Evolutionary conservation across 2,797 vertebrate species (phyloP), one percentile per base, ranked within the genome.

Genomic region (Babyrousa celebensis): DNA sequence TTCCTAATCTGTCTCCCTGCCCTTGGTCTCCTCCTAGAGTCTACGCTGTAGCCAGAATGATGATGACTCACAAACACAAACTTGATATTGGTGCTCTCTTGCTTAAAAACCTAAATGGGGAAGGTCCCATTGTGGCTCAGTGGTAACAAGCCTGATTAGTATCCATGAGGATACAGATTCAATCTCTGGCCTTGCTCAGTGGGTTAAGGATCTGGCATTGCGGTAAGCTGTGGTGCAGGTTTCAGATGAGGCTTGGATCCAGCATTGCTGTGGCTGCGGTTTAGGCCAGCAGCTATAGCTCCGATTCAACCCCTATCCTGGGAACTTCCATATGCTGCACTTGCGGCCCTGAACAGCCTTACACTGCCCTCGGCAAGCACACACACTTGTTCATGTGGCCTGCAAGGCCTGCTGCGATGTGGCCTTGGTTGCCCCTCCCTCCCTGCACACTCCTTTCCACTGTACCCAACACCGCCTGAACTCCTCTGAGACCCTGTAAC

Each of bases 381-480:
- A 20, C 16, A 27, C 0, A 29, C 32, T 71, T 40, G 54, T 36
- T 20, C 23, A 5, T 20, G 52, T 36, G 58, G 36, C 71, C 70
- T 72, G 0, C 3, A 20, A 32, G 25, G 9, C 70, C 12, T 7
- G 9, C 40, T 58, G 54, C 36, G 75, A 48, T 5, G 52, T 9
- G 62, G 29, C 20, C 23, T 70, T 16, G 17, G 18, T 29, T 43
- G 67, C 2, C 32, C 27, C 36, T 14, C 36, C 74, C n/a, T 20
- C 27, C 25, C 4, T 7, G 20, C 12, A 71, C 27, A 20, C 32
- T 20, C 77, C 40, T 84, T 20, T 18, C 16, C 15, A 0, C 4
- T 27, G 1, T 1, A 3, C 23, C 25, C 15, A 20, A 43, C 68
- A 32, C 5, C 0, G 0, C 18, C 56, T 40, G 68, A 71, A 29